Percentiles rank a stretch among this genome's conserved stretches.
phyloP scores from a whole-genome alignment of 2,113 vertebrate genomes.

The Corapipo altera region DNA sequence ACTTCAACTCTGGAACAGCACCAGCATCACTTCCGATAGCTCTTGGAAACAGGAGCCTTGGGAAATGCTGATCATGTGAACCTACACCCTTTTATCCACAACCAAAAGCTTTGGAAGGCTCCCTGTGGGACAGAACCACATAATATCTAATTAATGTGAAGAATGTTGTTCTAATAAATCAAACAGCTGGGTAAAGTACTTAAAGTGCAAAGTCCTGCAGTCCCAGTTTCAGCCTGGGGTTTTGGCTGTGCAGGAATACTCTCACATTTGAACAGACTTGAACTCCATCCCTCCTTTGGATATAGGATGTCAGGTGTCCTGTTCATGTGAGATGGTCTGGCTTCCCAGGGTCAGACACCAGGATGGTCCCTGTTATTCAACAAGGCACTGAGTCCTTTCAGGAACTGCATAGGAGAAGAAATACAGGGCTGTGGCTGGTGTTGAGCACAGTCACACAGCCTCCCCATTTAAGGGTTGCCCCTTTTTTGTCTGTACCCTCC shows the following conservation, averaged over 20 bases:
- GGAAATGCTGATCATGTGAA: not conserved
- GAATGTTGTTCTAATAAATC: not conserved
- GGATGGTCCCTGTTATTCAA: not conserved
- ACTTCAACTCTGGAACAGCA: not conserved
- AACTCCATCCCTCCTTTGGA: not conserved
- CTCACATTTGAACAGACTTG: not conserved
- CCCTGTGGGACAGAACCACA: not conserved
- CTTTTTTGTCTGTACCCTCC: not conserved
- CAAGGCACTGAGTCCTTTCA: not conserved
- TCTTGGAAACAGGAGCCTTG: not conserved
- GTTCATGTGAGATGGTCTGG: not conserved
- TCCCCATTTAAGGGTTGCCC: not conserved
- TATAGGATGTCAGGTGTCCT: not conserved
- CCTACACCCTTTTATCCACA: not conserved
- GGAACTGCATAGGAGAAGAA: rapidly evolving
- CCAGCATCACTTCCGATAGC: not conserved
- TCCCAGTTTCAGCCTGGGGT: not conserved
- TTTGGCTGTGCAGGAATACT: rapidly evolving
- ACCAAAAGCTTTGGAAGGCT: not conserved
- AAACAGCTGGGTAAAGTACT: not conserved
- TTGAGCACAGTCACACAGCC: not conserved
- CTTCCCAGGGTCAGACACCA: not conserved
- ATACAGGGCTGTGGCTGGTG: not conserved
- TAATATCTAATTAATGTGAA: not conserved
- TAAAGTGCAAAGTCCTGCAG: not conserved